These are phyloP conservation scores for Grammomys surdaster DNA, from an alignment of 2,113 vertebrate genomes.

Conservation along the genomic window DNA sequence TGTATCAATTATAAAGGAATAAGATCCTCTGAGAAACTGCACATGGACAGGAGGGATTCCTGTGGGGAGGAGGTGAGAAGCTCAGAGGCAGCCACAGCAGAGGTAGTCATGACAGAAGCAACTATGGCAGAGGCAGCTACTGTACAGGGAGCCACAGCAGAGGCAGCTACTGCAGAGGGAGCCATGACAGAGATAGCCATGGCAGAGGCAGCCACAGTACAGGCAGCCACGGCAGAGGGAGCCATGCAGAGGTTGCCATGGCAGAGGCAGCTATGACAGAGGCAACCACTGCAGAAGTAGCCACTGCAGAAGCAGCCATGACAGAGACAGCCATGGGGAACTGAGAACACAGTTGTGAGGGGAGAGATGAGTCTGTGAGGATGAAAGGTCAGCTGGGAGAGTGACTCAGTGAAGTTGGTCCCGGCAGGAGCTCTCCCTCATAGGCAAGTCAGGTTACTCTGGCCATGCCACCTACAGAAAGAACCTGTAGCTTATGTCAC, in stretches of 20 bases:
- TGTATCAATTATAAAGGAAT: not conserved
- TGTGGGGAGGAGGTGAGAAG: not conserved
- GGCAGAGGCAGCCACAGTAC: too few relatives aligned
- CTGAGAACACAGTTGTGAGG: too few relatives aligned
- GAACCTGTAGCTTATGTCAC: not conserved
- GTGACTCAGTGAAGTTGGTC: not conserved
- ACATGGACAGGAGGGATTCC: too few relatives aligned
- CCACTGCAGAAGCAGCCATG: too few relatives aligned
- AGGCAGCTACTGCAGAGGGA: not conserved
- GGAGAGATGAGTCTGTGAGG: not conserved
- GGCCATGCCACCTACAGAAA: not conserved
- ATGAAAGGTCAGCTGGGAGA: not conserved
- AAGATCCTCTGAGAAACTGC: too few relatives aligned
- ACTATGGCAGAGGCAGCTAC: not conserved
- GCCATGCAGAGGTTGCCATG: too few relatives aligned
- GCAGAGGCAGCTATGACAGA: too few relatives aligned
- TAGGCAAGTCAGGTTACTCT: accelerated
- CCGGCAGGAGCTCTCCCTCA: not conserved
- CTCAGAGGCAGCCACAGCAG: not conserved
- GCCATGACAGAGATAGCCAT: too few relatives aligned
- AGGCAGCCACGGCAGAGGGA: not conserved
- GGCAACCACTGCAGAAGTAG: not conserved
- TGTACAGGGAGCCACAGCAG: too few relatives aligned
- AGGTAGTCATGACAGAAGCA: too few relatives aligned
- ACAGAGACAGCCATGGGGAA: not conserved